Conservation (phyloP, 2,888 invertebrate genomes). For the Heteromurus nitidus region DNA sequence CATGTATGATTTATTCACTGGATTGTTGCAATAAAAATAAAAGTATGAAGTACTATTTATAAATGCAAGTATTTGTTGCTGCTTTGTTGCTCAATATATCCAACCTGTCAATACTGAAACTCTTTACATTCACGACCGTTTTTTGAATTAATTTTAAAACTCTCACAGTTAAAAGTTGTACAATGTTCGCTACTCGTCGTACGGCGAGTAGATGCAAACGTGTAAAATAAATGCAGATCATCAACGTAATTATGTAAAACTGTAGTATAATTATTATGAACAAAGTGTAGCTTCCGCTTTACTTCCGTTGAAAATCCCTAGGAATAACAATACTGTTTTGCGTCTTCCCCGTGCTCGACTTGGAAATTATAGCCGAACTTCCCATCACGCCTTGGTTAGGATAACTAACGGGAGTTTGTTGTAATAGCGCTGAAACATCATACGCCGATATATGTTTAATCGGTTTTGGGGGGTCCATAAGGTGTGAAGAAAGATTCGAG, state of each 20-base stretch:
- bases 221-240: slow-evolving; percentile 22
- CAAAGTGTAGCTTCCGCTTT: too few species aligned
- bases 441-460: slow-evolving; percentile 59
- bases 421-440: slow-evolving; percentile 53
- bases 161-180: too few species aligned
- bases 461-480: slow-evolving; percentile 22
- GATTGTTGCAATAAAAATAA: slow-evolving; percentile 1
- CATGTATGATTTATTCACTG: slow-evolving; percentile 6
- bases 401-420: slow-evolving; percentile 18
- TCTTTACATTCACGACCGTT: too few species aligned
- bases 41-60: too few species aligned
- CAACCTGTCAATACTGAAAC: too few species aligned
- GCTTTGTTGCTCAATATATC: too few species aligned
- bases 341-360: slow-evolving; percentile 21
- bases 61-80: too few species aligned
- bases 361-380: slow-evolving; percentile 8
- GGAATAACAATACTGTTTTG: slow-evolving; percentile 27
- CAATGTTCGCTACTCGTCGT: too few species aligned
- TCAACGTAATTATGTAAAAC: not conserved
- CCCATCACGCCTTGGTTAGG: slow-evolving; percentile 16
- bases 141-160: too few species aligned
- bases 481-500: slow-evolving; percentile 12
- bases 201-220: too few species aligned
- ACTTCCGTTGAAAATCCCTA: slow-evolving; percentile 44
- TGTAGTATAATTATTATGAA: slow-evolving; percentile 5